Evolutionary conservation across 2,888 invertebrate genomes (phyloP), one percentile per base, ranked within the genome.

Genomic region (Drosophila mulleri): DNA sequence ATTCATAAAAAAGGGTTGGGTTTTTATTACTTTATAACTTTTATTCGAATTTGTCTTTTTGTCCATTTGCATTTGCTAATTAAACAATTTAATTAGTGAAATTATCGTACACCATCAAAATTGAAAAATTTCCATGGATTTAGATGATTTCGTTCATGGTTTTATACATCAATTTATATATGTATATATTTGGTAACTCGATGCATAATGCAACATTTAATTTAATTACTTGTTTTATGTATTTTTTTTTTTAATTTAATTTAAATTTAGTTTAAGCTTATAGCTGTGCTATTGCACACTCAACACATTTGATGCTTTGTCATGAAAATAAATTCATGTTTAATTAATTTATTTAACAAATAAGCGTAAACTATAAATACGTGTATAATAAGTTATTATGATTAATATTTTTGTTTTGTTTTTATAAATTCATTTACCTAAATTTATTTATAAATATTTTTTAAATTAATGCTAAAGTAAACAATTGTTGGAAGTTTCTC

Each of bases 11-110:
- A 8, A 47, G 32, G n/a, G 26, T 18, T 23, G 42, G 3, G 54
- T 16, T 50, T 50, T 54, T 68, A 61, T 42, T 41, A 50, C 32
- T 64, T 66, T 57, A 63, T 77, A 77, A 77, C 77, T 69, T 77
- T 77, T 77, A 77, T 77, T 77, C 44, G 50, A 73, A 69, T 77
- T 35, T 77, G 76, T 77, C 73, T 77, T 76, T 75, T 76, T 57
- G 52, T 67, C 67, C 57, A 29, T 75, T 67, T 63, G 70, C 62
- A 64, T 67, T 72, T 80, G 75, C 78, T 82, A 70, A 78, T 82
- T 81, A 74, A 83, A 83, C 83, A 79, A 69, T 71, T 80, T 76
- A 82, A 80, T 84, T 71, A 80, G 80, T 87, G 70, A 87, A 84
- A 76, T 72, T 76, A 80, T 76, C 74, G 67, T 82, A 82, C 73